Evolutionary conservation across 2,113 vertebrate species (phyloP).

Genomic region (Heterocephalus glaber): DNA sequence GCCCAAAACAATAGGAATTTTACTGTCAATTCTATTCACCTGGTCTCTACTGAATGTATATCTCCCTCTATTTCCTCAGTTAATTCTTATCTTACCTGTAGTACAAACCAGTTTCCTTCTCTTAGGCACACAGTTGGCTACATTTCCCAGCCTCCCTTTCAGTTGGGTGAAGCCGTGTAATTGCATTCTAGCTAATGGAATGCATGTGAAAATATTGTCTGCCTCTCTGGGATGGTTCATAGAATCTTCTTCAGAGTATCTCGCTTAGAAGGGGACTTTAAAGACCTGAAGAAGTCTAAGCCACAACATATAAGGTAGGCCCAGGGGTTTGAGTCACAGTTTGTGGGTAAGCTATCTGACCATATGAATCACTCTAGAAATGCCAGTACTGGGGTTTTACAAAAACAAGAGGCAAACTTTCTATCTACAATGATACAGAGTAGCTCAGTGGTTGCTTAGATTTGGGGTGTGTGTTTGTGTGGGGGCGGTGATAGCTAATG

Average conservation of each 20-base stretch:
- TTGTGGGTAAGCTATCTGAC: neutral
- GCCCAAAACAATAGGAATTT: neutral
- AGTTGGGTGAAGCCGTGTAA: neutral
- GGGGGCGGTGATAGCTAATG: neutral
- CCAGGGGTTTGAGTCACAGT: neutral
- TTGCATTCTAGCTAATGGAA: neutral
- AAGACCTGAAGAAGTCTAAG: neutral
- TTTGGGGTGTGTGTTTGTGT: too few species aligned
- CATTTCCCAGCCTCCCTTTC: neutral
- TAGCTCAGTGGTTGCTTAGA: neutral
- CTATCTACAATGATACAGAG: neutral
- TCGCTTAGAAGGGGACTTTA: neutral
- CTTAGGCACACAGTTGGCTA: neutral
- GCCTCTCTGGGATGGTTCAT: neutral
- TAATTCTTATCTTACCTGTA: neutral
- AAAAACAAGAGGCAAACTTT: neutral
- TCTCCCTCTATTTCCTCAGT: neutral
- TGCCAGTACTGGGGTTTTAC: neutral
- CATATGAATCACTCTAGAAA: neutral
- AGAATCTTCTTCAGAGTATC: neutral
- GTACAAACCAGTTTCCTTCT: neutral
- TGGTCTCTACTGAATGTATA: neutral
- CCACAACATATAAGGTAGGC: neutral
- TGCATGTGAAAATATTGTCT: neutral
- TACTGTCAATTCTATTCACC: neutral